These are phyloP conservation scores for Psilopsiagon aymara DNA, from an alignment of 2,113 vertebrate species.

Conservation along the genomic window DNA sequence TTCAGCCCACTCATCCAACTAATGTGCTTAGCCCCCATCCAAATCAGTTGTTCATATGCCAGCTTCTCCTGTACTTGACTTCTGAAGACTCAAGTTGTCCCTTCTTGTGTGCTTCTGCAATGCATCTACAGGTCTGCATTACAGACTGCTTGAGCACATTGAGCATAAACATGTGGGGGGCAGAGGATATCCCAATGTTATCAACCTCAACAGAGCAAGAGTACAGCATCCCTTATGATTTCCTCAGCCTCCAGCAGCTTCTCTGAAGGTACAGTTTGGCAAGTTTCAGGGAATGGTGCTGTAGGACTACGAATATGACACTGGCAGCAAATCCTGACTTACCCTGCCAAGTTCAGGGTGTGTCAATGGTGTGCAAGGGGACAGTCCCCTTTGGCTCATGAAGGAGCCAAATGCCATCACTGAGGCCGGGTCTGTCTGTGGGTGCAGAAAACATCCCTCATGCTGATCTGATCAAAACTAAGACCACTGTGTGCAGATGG, in stretches of 20 bases:
- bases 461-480: background rate
- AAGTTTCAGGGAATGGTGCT: background rate
- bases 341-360: background rate
- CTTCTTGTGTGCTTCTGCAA: background rate
- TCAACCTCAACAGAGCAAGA: background rate
- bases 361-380: background rate
- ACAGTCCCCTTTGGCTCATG: background rate
- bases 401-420: background rate
- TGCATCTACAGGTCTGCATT: background rate
- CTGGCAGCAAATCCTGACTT: background rate
- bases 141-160: background rate
- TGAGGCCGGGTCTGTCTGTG: background rate
- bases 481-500: background rate
- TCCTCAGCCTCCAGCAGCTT: background rate
- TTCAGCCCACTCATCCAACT: constrained; percentile 14
- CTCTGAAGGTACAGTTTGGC: background rate
- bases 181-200: background rate
- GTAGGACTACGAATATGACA: background rate
- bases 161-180: background rate
- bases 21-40: background rate
- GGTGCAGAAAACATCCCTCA: background rate
- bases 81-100: background rate
- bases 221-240: background rate
- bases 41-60: background rate
- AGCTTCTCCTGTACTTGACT: background rate